A percentile compares a stretch with the other conserved stretches of the same genome.
phyloP scores from a whole-genome alignment of 2,888 invertebrate species.

The Gibbula magus region DNA sequence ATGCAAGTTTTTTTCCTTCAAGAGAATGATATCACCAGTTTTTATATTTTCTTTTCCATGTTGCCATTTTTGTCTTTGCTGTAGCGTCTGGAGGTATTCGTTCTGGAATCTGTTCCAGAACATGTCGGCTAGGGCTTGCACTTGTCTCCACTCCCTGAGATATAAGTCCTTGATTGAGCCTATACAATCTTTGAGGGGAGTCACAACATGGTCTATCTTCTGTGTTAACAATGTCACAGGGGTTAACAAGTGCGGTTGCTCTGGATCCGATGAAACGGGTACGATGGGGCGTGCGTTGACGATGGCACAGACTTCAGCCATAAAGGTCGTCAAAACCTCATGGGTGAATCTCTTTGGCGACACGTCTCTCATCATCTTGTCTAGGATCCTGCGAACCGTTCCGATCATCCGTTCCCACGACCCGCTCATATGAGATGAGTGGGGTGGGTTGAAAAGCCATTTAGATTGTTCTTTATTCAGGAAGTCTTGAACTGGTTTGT shows the following conservation, averaged over 20 bases:
- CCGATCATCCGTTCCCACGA: slow-evolving; percentile 10
- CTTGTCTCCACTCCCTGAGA: slow-evolving; percentile 34
- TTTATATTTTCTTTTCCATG: slow-evolving; percentile 10
- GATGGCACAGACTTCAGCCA: slow-evolving; percentile 22
- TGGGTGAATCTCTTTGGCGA: background rate
- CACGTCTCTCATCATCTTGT: background rate
- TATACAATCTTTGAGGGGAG: background rate
- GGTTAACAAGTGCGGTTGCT: background rate
- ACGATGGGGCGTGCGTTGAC: background rate
- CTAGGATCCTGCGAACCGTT: background rate
- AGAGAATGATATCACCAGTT: slow-evolving; percentile 32
- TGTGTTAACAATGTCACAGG: slow-evolving; percentile 20
- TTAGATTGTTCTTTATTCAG: background rate
- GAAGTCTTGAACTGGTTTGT: background rate
- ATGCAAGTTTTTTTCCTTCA: slow-evolving; percentile 23
- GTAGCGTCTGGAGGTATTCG: slow-evolving; percentile 33
- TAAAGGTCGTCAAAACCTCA: slow-evolving; percentile 33
- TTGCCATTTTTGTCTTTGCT: slow-evolving; percentile 36
- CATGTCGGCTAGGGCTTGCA: slow-evolving; percentile 30
- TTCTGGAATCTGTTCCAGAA: slow-evolving; percentile 37
- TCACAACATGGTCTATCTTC: slow-evolving; percentile 13
- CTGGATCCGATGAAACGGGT: background rate
- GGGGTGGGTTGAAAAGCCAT: slow-evolving; percentile 8
- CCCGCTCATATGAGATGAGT: slow-evolving; percentile 30
- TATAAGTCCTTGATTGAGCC: slow-evolving; percentile 23